These are phyloP conservation scores for Temnopleurus reevesii DNA, from an alignment of 53 echinoderm and acorn worm species.

Conservation along the genomic window DNA sequence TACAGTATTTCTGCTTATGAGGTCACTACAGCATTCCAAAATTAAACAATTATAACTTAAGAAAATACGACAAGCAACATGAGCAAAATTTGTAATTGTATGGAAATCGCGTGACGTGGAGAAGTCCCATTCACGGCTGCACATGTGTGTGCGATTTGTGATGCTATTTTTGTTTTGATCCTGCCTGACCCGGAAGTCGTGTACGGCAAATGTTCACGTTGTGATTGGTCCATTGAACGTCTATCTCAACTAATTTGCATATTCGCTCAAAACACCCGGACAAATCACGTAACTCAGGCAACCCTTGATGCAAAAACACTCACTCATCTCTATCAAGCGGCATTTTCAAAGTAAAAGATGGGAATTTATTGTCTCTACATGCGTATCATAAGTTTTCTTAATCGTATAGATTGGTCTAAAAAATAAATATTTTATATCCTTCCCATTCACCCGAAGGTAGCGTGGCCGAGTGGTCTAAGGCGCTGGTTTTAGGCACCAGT, in stretches of 20 bases:
- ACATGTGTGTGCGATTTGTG: not conserved
- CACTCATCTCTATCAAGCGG: not conserved
- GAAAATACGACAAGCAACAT: too few relatives aligned
- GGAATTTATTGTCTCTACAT: not conserved
- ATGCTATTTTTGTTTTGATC: not conserved
- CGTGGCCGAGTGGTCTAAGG: slow-evolving; percentile 99
- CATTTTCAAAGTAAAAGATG: not conserved
- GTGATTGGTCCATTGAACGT: not conserved
- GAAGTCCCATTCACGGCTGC: not conserved
- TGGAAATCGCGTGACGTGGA: too few relatives aligned
- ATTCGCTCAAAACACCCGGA: not conserved
- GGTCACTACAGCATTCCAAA: too few relatives aligned
- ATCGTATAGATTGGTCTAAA: not conserved
- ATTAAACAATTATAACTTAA: too few relatives aligned
- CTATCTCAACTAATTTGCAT: not conserved
- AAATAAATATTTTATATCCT: not conserved
- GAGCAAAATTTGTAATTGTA: too few relatives aligned
- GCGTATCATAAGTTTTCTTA: not conserved
- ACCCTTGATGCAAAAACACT: not conserved
- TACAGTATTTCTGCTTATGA: too few relatives aligned
- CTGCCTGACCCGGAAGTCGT: slow-evolving; percentile 20
- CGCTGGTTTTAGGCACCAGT: slow-evolving; percentile 99
- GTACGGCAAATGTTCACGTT: not conserved
- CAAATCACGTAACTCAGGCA: not conserved
- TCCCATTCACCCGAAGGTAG: slow-evolving; percentile 61